Evolutionary conservation across 53 echinoderm and acorn worm species (phyloP), one percentile per base, ranked within the genome.

Genomic region (Arbacia lixula): DNA sequence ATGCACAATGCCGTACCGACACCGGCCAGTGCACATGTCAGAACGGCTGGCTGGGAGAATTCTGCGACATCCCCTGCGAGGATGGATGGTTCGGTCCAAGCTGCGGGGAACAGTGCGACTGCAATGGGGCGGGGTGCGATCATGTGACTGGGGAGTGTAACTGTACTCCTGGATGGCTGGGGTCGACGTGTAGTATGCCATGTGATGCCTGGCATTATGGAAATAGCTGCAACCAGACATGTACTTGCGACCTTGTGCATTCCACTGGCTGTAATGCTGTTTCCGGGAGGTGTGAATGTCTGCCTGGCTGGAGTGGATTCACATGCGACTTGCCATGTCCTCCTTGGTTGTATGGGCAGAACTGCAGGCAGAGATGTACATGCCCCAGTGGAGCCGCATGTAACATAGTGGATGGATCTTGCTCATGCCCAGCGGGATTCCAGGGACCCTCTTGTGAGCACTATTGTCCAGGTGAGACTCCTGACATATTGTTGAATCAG

Each of bases 91-190:
- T 49, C 41, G 86, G 86, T 35, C 56, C 57, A n/a, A 73, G 26
- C 38, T 92, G 92, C 53, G 32, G 39, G 22, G 66, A 74, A 28
- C 17, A 12, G 3, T 95, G 95, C 37, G 19, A 29, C 0, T 95
- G 95, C 40, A 90, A 95, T 64, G 90, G 90, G 39, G 92, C 72
- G 5, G 43, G 3, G 0, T 95, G 95, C 64, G 46, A 88, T 63
- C 86, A 61, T 39, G 78, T 90, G 0, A 86, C 78, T 21, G 95
- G 95, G 1, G 28, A 27, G 14, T 95, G 95, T 35, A 52, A 4
- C 20, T 81, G 82, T 64, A 10, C 50, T n/a, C 82, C 82, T 0
- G 82, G 82, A 19, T 81, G 82, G 82, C 21, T 42, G 29, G 82
- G 64, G 9, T 62, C 42, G 0, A 43, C 3, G 27, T 81, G 82